These are phyloP conservation scores for Trichonephila inaurata DNA, from an alignment of 1,140 invertebrate genomes.

Conservation along the genomic window DNA sequence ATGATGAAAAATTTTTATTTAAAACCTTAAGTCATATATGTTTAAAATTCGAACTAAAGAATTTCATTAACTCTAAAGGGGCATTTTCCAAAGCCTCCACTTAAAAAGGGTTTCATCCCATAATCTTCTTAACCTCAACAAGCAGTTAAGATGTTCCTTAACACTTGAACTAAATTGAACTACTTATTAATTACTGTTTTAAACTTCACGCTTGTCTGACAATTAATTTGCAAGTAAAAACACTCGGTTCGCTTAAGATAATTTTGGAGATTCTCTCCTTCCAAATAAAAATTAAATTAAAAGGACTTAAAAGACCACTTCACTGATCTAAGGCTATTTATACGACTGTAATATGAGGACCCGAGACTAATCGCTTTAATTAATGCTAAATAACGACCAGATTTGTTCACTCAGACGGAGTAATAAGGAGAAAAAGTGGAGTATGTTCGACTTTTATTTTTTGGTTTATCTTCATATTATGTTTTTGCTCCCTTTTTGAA, in stretches of 20 bases:
- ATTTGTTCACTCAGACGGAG: not conserved
- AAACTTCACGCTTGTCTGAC: not conserved
- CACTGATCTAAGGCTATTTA: not conserved
- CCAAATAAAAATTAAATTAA: not conserved
- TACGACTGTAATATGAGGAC: not conserved
- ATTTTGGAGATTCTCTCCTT: not conserved
- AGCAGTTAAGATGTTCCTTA: not conserved
- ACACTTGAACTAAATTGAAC: not conserved
- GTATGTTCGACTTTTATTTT: not conserved
- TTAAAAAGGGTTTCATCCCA: not conserved
- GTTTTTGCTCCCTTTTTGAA: not conserved
- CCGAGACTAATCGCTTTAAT: not conserved
- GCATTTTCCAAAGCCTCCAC: not conserved
- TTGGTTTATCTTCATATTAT: not conserved
- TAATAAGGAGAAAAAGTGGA: not conserved
- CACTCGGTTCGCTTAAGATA: not conserved
- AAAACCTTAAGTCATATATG: no score
- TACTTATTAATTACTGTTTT: not conserved
- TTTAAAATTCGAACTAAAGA: no score
- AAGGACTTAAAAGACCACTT: conserved; percentile 13
- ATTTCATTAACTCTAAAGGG: no score
- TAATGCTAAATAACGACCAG: not conserved
- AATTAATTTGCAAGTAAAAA: not conserved
- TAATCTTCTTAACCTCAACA: conserved; percentile 29
- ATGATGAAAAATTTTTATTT: no score